A percentile compares a stretch with the other conserved stretches of the same genome.
These are phyloP conservation scores for Peribatodes rhomboidaria DNA, from an alignment of 2,888 invertebrate genomes.

Conservation along the genomic window DNA sequence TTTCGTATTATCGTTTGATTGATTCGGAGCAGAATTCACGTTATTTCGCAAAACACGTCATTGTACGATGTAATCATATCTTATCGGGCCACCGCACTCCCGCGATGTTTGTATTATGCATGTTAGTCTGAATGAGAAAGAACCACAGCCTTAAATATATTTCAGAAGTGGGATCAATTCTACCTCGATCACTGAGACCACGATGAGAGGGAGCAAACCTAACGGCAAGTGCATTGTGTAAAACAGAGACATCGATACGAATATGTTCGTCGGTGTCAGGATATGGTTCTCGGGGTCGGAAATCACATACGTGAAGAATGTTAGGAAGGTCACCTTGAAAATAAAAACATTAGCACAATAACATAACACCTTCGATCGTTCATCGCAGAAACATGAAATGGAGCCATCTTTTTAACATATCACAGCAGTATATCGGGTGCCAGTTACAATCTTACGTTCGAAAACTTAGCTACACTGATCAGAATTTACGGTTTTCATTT, in stretches of 20 bases:
- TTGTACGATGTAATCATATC: slow-evolving; percentile 21
- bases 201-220: slow-evolving; percentile 92
- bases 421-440: no score
- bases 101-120: slow-evolving; percentile 43
- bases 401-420: no score
- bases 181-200: slow-evolving; percentile 93
- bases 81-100: slow-evolving; percentile 40
- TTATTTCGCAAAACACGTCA: slow-evolving; percentile 26
- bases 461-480: no score
- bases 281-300: slow-evolving; percentile 89
- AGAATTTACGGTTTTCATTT: no score
- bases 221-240: slow-evolving; percentile 95
- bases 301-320: slow-evolving; percentile 94
- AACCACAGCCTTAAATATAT: slow-evolving; percentile 69
- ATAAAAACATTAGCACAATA: slow-evolving; percentile 51
- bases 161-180: slow-evolving; percentile 57
- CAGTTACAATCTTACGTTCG: no score
- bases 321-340: slow-evolving; percentile 92
- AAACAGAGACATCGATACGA: slow-evolving; percentile 95
- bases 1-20: slow-evolving; percentile 1
- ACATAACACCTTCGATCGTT: background rate
- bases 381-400: background rate
- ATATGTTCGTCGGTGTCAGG: slow-evolving; percentile 93
- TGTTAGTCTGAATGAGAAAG: slow-evolving; percentile 68
- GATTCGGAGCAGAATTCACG: background rate